Evolutionary conservation across 2,113 vertebrate species (phyloP), one percentile per base, ranked within the genome.

Genomic region (Xenopus laevis): DNA sequence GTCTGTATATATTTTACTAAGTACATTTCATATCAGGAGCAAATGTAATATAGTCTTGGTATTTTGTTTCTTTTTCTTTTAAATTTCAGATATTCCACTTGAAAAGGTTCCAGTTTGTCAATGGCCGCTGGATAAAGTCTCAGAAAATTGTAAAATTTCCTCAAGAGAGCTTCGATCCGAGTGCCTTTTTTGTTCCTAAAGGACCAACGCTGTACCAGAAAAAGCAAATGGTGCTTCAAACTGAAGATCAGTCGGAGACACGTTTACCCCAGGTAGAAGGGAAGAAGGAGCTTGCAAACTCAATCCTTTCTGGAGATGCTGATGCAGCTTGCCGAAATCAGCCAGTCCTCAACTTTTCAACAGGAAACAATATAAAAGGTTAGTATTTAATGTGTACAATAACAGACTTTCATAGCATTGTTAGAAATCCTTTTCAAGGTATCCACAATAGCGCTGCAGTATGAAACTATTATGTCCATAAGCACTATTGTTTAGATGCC

Each of bases 121-220:
- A 98, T 1, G 96, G 95, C 0, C 96, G 97, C 74, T 98, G 97
- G 97, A 98, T 99, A 85, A 99, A 99, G 80, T 99, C 97, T 27
- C 97, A 99, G 86, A 99, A 99, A 88, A 99, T 99, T 10, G 97
- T 98, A 69, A 98, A 98, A 84, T 98, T 99, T 81, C 97, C 96
- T 18, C 79, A 93, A 58, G 93, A 95, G 85, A 93, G 80, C 59
- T 98, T 98, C 82, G 95, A 99, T 85, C 97, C 97, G 70, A 93
- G 95, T 88, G 95, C 95, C 81, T 98, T 98, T 84, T 86, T 99
- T 89, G 94, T 95, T 74, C 96, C 96, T 57, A 92, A 92, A 87
- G 94, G 96, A 79, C 88, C 90, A 0, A 85, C 86, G 81, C 83
- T 91, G 66, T 89, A 86, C 81, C 88, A 85, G 27, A 84, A 40